Conservation (phyloP, 1,140 invertebrate genomes). For the Rhyzopertha dominica region DNA sequence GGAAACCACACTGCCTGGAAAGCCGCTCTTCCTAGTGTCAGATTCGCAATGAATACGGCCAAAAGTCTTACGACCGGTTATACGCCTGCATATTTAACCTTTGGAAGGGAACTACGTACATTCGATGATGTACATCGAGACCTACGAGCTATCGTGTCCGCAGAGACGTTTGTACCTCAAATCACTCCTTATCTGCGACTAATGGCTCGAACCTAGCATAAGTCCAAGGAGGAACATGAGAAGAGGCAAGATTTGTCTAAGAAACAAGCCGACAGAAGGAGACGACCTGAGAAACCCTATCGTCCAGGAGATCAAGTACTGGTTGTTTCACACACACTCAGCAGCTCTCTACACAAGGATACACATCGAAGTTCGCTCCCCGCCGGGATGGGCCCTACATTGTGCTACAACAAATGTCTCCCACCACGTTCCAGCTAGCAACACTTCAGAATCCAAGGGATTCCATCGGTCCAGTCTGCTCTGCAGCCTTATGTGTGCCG, state of each 20-base stretch:
- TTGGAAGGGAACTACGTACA: conserved; percentile 30
- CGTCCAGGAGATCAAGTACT: too few relatives aligned
- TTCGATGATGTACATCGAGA: conserved; percentile 30
- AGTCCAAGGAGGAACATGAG: too few relatives aligned
- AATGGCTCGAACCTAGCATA: too few relatives aligned
- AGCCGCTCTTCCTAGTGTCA: conserved; percentile 35
- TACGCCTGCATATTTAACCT: conserved; percentile 44
- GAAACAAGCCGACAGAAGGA: too few relatives aligned
- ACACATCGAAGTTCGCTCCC: conserved; percentile 17
- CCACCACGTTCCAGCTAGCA: too few relatives aligned
- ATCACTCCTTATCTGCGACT: conserved; percentile 38
- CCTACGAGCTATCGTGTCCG: conserved; percentile 23
- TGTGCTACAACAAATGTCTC: neutral
- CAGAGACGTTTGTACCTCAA: conserved; percentile 31
- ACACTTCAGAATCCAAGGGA: too few relatives aligned
- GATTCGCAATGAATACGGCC: conserved; percentile 46
- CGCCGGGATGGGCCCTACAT: conserved; percentile 11
- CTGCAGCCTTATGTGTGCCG: too few relatives aligned
- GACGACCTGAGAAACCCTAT: too few relatives aligned
- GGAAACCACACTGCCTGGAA: conserved; percentile 42
- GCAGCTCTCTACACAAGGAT: too few relatives aligned
- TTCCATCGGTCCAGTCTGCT: too few relatives aligned
- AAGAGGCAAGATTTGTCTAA: too few relatives aligned
- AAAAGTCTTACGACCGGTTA: conserved; percentile 40
- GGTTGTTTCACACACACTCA: too few relatives aligned